A percentile compares a stretch with the other conserved stretches of the same genome.
These are phyloP conservation scores for Psittacus erithacus DNA, from an alignment of 2,113 vertebrate species.

Conservation along the genomic window DNA sequence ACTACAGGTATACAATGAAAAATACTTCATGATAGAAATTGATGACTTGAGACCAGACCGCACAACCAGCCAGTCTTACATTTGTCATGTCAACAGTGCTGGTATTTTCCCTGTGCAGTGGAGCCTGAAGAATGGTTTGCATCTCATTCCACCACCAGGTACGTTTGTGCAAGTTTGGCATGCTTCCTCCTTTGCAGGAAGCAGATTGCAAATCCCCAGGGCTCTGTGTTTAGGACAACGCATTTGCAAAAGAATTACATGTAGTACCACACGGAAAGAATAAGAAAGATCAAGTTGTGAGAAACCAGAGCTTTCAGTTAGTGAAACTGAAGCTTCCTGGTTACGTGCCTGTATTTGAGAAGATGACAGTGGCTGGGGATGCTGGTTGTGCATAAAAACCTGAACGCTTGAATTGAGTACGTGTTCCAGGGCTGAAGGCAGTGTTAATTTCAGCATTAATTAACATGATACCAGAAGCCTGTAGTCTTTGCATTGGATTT, in stretches of 20 bases:
- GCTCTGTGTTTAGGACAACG: not conserved
- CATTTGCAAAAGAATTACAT: not conserved
- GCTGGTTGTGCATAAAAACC: not conserved
- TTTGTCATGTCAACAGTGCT: slow-evolving; percentile 75
- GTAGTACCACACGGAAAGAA: not conserved
- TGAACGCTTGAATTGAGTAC: not conserved
- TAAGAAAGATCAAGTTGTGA: not conserved
- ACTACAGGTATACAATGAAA: slow-evolving; percentile 87
- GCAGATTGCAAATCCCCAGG: not conserved
- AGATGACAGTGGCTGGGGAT: not conserved
- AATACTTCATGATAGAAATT: slow-evolving; percentile 89
- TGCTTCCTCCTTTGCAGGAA: not conserved
- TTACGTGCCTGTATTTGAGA: not conserved
- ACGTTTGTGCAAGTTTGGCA: not conserved
- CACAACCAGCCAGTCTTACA: slow-evolving; percentile 61
- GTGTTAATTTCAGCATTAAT: not conserved
- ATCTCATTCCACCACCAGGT: slow-evolving; percentile 90
- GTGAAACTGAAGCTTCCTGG: not conserved
- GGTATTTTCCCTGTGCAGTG: slow-evolving; percentile 87
- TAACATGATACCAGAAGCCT: not conserved
- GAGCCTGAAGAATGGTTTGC: slow-evolving; percentile 91
- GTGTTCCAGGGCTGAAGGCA: not conserved
- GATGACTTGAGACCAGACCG: slow-evolving; percentile 86
- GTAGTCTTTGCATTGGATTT: not conserved
- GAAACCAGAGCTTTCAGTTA: not conserved